phyloP scores from a whole-genome alignment of 2,888 invertebrate species.

The Parapristionchus giblindavisi region DNA sequence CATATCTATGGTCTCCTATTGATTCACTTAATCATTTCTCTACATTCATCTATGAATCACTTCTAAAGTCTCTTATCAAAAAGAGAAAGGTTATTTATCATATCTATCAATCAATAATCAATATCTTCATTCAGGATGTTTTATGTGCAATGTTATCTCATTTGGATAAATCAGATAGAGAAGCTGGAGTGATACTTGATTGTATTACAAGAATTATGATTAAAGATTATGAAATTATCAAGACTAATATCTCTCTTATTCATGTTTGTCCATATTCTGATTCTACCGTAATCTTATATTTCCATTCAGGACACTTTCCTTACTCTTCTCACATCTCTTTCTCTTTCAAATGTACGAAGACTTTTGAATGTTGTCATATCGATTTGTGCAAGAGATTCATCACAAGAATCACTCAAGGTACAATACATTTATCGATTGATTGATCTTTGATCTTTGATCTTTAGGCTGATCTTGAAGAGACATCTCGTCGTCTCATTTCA shows the following conservation, averaged over 20 bases:
- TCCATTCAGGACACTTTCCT: constrained; percentile 16
- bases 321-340: constrained; percentile 17
- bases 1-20: constrained; percentile 32
- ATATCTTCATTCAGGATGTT: background rate
- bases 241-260: constrained; percentile 1
- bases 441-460: background rate
- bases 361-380: constrained; percentile 28
- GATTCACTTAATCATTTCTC: constrained; percentile 27
- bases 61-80: constrained; percentile 7
- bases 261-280: background rate
- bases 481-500: constrained; percentile 22
- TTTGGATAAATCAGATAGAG: constrained; percentile 19
- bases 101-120: background rate
- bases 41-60: background rate
- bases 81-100: constrained; percentile 22
- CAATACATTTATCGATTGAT: background rate
- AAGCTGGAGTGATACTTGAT: constrained; percentile 18
- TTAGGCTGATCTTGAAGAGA: constrained; percentile 32
- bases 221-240: constrained; percentile 18
- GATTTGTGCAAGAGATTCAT: constrained; percentile 8
- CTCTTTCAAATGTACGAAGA: background rate
- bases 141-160: constrained; percentile 9
- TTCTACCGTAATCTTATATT: background rate
- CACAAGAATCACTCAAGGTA: constrained; percentile 20
- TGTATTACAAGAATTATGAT: background rate